These are phyloP conservation scores for Ceryle rudis DNA, from an alignment of 2,797 vertebrate genomes.

Conservation along the genomic window DNA sequence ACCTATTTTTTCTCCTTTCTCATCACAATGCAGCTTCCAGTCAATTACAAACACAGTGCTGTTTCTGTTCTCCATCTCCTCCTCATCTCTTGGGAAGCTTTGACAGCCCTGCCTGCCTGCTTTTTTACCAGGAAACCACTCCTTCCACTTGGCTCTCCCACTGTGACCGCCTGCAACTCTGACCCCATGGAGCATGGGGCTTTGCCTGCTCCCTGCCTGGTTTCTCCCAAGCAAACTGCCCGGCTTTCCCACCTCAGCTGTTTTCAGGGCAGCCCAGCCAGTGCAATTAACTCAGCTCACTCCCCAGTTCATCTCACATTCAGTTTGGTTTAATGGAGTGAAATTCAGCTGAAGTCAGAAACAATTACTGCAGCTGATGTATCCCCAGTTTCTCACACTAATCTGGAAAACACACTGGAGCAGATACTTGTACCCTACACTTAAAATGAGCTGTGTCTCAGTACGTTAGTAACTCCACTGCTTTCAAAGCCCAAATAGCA, in stretches of 20 bases:
- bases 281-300: neutral
- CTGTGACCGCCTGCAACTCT: neutral
- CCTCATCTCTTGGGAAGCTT: neutral
- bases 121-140: neutral
- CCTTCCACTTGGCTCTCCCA: neutral
- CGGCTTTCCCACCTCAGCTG: neutral
- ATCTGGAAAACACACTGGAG: neutral
- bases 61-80: neutral
- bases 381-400: neutral
- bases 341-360: conserved; percentile 2
- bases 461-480: neutral
- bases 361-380: neutral
- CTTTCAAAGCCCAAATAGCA: neutral
- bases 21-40: neutral
- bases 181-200: fast-evolving
- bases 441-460: neutral
- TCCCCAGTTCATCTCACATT: neutral
- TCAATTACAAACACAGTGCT: neutral
- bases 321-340: neutral
- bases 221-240: neutral
- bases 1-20: neutral
- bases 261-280: neutral
- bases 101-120: neutral
- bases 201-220: neutral
- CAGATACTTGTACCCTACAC: neutral